Evolutionary conservation across 1,140 invertebrate species (phyloP), one percentile per base, ranked within the genome.

Genomic region (Drosophila kurseongensis): DNA sequence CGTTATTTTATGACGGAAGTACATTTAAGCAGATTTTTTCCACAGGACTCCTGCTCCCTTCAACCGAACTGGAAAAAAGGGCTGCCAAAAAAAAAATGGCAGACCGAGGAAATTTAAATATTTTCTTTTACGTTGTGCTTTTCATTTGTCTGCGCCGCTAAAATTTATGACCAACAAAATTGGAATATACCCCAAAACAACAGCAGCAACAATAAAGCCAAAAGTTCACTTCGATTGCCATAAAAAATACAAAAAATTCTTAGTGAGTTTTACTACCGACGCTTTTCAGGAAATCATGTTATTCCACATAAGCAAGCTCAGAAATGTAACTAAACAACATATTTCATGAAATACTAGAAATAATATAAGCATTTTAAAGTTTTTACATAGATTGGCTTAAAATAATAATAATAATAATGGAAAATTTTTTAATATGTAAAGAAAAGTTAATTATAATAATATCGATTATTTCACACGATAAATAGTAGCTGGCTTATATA

Each of bases 1-100:
- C 75, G 83, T 88, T 89, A 76, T 88, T 88, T 88, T 88, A 88
- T 88, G 83, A 88, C 83, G 83, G 83, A 88, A 88, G 84, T 88
- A 88, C 83, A 88, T 88, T 88, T 88, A 88, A 88, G 83, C 75
- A 80, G 84, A 89, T 83, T 88, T 88, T 83, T 80, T 75, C 55
- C 62, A 41, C 52, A 48, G 27, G 45, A 47, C 48, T 44, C 41
- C 65, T 50, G 38, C 69, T 82, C 38, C 50, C 51, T 36, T 57
- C 38, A 16, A 29, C 35, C 52, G 14, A 69, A 62, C 67, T 57
- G 56, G 51, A 58, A 66, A 73, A 79, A 75, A 80, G 62, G 72
- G 72, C 62, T 80, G 71, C 48, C 48, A 42, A 63, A 44, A 60
- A 47, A 13, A 45, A 51, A 48, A 50, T 60, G 44, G 56, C 56